Evolutionary conservation across 2,888 invertebrate genomes (phyloP).

Genomic region (Metallyticus violacea): DNA sequence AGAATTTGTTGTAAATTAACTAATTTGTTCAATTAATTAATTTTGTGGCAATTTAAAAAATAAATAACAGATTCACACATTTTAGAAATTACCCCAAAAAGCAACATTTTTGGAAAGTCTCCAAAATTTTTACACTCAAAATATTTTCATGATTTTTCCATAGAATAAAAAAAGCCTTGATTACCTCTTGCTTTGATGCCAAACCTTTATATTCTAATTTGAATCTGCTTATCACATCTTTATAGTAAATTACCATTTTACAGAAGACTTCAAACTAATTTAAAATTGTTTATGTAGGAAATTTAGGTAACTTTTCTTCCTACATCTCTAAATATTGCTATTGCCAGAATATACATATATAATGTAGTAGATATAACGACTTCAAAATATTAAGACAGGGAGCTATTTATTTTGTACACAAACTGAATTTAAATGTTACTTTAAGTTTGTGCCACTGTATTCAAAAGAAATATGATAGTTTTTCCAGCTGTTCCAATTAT

Average conservation of each 20-base stretch:
- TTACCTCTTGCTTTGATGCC: neutral
- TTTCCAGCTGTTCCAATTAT: neutral
- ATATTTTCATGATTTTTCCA: neutral
- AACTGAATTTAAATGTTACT: neutral
- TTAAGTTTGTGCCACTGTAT: neutral
- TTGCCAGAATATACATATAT: neutral
- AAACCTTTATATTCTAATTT: neutral
- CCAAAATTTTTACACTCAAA: too few relatives aligned
- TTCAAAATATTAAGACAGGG: neutral
- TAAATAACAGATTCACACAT: too few relatives aligned
- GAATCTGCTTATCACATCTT: neutral
- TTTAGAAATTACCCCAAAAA: too few relatives aligned
- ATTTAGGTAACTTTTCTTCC: neutral
- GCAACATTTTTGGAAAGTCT: too few relatives aligned
- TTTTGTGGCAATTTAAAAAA: too few relatives aligned
- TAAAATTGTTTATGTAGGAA: neutral
- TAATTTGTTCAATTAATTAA: too few relatives aligned
- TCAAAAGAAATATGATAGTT: neutral
- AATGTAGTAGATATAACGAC: neutral
- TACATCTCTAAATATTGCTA: neutral
- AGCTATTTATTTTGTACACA: neutral
- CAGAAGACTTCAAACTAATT: neutral
- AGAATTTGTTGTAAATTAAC: neutral
- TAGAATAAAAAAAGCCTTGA: neutral
- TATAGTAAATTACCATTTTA: too few relatives aligned